Conservation (phyloP, 23 tunicate species). For the Pegea sp. region DNA sequence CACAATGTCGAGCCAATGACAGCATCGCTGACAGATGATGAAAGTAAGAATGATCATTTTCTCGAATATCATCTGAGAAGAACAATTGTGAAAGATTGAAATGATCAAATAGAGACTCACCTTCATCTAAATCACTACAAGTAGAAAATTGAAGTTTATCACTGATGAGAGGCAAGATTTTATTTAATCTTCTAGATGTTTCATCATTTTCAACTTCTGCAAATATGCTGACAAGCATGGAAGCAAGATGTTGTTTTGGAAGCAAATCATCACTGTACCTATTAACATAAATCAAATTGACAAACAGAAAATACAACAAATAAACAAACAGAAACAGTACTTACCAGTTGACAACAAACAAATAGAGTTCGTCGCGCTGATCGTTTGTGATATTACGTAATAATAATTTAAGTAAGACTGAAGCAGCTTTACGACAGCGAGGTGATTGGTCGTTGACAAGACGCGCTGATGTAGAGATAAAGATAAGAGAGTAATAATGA, state of each 20-base stretch:
- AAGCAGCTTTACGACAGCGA: constrained; percentile 43
- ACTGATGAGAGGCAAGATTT: constrained; percentile 27
- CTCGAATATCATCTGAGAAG: constrained; percentile 9
- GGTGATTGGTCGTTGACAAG: constrained; percentile 54
- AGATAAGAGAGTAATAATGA: constrained; percentile 11
- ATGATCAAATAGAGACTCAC: neutral
- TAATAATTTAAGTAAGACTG: constrained; percentile 24
- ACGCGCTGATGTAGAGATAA: constrained; percentile 35
- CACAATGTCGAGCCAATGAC: constrained; percentile 19
- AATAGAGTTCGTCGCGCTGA: constrained; percentile 17
- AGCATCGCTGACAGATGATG: constrained; percentile 34
- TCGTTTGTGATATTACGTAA: constrained; percentile 13
- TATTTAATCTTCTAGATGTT: constrained; percentile 7
- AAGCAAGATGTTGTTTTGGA: constrained; percentile 31
- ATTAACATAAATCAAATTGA: no score
- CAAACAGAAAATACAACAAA: no score
- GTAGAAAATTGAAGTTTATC: no score
- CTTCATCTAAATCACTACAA: neutral
- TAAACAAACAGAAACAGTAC: no score
- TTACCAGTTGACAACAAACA: constrained; percentile 46
- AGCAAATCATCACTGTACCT: constrained; percentile 38
- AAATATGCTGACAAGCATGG: constrained; percentile 39
- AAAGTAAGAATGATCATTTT: constrained; percentile 36
- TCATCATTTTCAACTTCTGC: constrained; percentile 24
- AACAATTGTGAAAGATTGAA: neutral